These are phyloP conservation scores for Callinectes sapidus DNA, from an alignment of 2,888 invertebrate genomes.

Conservation along the genomic window DNA sequence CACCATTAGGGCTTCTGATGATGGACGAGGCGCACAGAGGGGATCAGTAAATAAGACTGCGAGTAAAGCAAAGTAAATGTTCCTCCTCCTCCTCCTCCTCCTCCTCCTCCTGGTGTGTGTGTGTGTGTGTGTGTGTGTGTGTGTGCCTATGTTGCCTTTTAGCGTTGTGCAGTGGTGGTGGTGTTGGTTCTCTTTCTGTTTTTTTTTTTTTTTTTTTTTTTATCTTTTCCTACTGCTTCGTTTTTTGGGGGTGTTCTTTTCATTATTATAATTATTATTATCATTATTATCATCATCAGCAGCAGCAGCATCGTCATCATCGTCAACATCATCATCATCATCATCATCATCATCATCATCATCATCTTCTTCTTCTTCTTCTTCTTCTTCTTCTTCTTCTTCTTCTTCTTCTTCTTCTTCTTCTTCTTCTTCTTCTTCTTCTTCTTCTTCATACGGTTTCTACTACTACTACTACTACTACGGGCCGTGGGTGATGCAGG, in stretches of 20 bases:
- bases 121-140: neutral
- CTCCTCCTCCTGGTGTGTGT: neutral
- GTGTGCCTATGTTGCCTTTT: neutral
- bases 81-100: constrained; percentile 7
- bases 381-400: no score
- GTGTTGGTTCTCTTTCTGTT: neutral
- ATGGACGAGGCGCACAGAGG: neutral
- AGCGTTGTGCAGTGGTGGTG: neutral
- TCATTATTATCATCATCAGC: no score
- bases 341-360: no score
- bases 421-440: neutral
- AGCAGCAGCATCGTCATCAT: no score
- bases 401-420: neutral
- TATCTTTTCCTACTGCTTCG: no score
- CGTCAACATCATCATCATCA: no score
- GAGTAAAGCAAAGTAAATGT: no score
- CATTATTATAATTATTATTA: neutral
- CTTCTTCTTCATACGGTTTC: neutral
- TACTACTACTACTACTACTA: no score
- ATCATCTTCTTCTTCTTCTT: no score
- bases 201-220: no score
- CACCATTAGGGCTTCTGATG: neutral
- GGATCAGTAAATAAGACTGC: neutral
- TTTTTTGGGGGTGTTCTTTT: neutral
- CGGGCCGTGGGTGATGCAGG: neutral